Conservation (phyloP, 2,797 vertebrate genomes). For the Botia almorhae region DNA sequence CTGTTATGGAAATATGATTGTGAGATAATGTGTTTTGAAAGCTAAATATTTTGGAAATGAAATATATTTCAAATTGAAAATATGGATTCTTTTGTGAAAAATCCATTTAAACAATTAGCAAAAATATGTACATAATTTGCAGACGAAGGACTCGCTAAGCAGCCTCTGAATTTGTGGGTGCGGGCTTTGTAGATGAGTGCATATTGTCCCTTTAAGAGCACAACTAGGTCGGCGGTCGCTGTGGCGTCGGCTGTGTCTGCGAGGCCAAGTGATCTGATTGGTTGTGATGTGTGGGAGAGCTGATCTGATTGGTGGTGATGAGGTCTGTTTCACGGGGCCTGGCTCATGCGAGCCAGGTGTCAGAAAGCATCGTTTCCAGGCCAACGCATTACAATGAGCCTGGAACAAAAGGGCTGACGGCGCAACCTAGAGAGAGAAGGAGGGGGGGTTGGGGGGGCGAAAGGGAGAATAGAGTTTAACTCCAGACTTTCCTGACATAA, state of each 20-base stretch:
- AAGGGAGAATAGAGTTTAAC: slow-evolving; percentile 40
- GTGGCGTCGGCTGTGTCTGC: slow-evolving; percentile 57
- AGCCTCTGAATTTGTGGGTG: slow-evolving; percentile 29
- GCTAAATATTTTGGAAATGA: slow-evolving; percentile 28
- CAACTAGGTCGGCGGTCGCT: slow-evolving; percentile 60
- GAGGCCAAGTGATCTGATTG: slow-evolving; percentile 61
- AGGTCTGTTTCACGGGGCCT: slow-evolving; percentile 61
- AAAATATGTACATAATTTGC: slow-evolving; percentile 35
- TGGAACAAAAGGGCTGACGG: slow-evolving; percentile 53
- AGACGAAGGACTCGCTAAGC: slow-evolving; percentile 38
- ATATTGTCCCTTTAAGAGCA: slow-evolving; percentile 58
- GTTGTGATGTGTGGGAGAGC: slow-evolving; percentile 56
- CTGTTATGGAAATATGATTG: not conserved
- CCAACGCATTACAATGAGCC: slow-evolving; percentile 60
- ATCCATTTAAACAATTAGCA: not conserved
- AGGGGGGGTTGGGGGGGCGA: not conserved
- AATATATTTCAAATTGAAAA: slow-evolving; percentile 11
- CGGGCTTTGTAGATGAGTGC: slow-evolving; percentile 46
- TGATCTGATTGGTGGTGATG: slow-evolving; percentile 60
- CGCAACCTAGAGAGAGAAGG: slow-evolving; percentile 33
- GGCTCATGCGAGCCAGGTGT: slow-evolving; percentile 60
- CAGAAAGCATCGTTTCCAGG: slow-evolving; percentile 64
- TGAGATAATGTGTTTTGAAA: not conserved
- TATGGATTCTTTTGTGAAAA: slow-evolving; percentile 14
- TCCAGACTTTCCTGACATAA: slow-evolving; percentile 44